Percentiles rank a stretch among this genome's conserved stretches.
phyloP scores from a whole-genome alignment of 2,797 vertebrate species.

The Argya squamiceps region DNA sequence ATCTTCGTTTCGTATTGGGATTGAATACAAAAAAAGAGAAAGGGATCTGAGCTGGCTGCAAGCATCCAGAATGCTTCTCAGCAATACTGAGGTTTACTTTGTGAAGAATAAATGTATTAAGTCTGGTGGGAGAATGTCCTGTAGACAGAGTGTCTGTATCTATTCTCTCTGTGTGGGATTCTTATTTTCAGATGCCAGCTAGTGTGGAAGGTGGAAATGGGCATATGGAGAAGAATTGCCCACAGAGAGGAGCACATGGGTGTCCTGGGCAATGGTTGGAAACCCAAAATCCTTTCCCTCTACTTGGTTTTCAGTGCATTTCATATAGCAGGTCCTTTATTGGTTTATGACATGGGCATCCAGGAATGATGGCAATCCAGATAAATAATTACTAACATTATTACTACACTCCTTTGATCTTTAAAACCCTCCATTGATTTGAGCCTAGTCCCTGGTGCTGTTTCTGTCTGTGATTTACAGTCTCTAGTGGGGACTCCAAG shows the following conservation, averaged over 20 bases:
- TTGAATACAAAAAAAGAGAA: background rate
- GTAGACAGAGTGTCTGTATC: background rate
- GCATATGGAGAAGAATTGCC: background rate
- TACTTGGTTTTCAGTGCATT: background rate
- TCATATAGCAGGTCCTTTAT: background rate
- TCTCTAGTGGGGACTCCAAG: background rate
- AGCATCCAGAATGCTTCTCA: background rate
- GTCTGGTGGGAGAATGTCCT: background rate
- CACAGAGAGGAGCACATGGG: background rate
- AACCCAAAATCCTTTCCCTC: background rate
- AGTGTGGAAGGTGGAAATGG: background rate
- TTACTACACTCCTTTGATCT: background rate
- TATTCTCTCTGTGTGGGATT: background rate
- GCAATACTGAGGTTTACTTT: background rate
- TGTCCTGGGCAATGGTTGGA: accelerated
- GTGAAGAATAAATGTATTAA: background rate
- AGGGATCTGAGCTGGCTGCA: background rate
- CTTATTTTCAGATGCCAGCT: background rate
- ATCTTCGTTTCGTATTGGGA: background rate
- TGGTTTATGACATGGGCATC: background rate
- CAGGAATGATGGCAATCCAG: background rate
- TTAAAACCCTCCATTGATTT: background rate
- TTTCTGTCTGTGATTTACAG: background rate
- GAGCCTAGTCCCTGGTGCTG: background rate
- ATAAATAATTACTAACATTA: background rate